Evolutionary conservation across 2,113 vertebrate genomes (phyloP).

Genomic region (Vidua chalybeata): DNA sequence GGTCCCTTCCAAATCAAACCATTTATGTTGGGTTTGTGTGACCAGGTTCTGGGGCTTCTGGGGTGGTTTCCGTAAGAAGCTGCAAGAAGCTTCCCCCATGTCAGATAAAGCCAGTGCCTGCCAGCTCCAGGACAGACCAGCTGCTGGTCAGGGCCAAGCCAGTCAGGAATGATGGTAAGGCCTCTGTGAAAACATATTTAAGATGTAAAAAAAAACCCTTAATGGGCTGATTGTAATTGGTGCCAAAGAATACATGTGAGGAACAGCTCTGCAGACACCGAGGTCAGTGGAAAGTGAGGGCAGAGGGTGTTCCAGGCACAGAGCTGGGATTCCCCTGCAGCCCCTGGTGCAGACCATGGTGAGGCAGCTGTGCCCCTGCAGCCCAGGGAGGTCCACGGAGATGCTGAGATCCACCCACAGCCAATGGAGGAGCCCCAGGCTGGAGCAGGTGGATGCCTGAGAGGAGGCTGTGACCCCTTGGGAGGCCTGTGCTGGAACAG

Average conservation of each 20-base stretch:
- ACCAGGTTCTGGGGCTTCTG: not conserved
- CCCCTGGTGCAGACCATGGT: not conserved
- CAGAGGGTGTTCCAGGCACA: rapidly evolving
- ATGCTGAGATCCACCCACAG: not conserved
- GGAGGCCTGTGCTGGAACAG: not conserved
- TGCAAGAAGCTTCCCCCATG: not conserved
- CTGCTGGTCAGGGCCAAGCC: not conserved
- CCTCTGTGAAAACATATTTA: not conserved
- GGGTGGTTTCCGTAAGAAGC: not conserved
- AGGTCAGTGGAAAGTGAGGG: not conserved
- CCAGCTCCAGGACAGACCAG: not conserved
- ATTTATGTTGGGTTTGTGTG: not conserved
- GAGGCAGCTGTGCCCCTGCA: not conserved
- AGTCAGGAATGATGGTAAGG: not conserved
- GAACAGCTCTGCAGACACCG: not conserved
- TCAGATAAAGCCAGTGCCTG: not conserved
- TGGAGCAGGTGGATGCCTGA: not conserved
- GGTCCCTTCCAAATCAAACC: not conserved
- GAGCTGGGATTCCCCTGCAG: not conserved
- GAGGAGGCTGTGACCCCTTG: not conserved
- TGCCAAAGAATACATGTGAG: not conserved
- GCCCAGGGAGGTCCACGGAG: not conserved
- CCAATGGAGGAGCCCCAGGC: rapidly evolving
- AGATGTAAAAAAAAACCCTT: not conserved
- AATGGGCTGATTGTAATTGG: not conserved